Evolutionary conservation across 2,113 vertebrate genomes (phyloP), one percentile per base, ranked within the genome.

Genomic region (Kryptolebias marmoratus): DNA sequence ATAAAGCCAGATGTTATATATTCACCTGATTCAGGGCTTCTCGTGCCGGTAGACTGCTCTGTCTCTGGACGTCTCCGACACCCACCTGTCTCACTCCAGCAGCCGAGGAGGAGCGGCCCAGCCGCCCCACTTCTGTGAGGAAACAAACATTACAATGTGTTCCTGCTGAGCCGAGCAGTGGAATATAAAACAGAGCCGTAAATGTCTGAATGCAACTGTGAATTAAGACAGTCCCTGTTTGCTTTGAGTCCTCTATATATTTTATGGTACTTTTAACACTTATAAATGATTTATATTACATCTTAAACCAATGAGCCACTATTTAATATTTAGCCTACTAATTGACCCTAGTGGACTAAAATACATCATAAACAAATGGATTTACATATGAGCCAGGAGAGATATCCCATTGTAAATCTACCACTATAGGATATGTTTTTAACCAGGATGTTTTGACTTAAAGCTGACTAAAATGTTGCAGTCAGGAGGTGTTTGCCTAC

Each of bases 21-120:
- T 71, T 87, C 82, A 97, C 96, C 95, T 95, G 95, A 88, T 88
- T 95, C 64, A 89, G 91, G 58, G 89, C 87, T 75, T 95, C 96
- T 79, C 95, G 89, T 64, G 93, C 93, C 58, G 93, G 94, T 67
- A 96, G 94, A 83, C 96, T 96, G 92, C 94, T 95, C 68, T 96
- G 96, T 65, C 95, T 91, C 54, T 94, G 94, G 47, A 94, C 90
- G n/a, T 95, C 94, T 80, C 92, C 93, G 82, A 92, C 87, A 10
- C 86, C 91, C 54, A 93, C 93, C 72, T 96, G 96, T 64, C 95
- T 95, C 71, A 96, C 95, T 71, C 96, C 96, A 0, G 96, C 96
- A 71, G 95, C 95, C 80, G 96, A 97, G 79, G 96, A 96, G 0
- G 96, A 97, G 72, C 96, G 95, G 56, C 96, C 96, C 81, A 97